These are phyloP conservation scores for Tetrapedia diversipes DNA, from an alignment of 2,888 invertebrate genomes.

Conservation along the genomic window DNA sequence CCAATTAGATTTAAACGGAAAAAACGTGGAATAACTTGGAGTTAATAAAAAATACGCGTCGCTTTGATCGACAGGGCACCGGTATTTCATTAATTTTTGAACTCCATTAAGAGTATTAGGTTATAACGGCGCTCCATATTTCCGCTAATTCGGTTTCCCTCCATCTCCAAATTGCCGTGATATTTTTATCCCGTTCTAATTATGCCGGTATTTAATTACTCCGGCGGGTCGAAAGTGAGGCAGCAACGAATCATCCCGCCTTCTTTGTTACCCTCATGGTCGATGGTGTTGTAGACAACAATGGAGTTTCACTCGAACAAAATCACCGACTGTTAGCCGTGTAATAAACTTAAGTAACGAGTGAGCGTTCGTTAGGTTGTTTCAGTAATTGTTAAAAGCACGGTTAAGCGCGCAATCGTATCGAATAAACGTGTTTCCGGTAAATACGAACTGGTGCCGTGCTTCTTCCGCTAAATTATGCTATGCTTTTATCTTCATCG, in stretches of 20 bases:
- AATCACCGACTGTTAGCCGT: not conserved
- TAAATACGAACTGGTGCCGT: not conserved
- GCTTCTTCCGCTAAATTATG: not conserved
- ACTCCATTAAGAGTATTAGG: conserved; percentile 12
- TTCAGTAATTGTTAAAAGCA: conserved; percentile 25
- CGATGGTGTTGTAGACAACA: conserved; percentile 6
- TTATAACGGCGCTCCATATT: not conserved
- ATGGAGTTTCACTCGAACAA: not conserved
- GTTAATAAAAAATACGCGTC: conserved; percentile 1
- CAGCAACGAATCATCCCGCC: not conserved
- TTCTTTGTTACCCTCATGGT: not conserved
- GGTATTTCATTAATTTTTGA: conserved; percentile 32
- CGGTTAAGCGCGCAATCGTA: conserved; percentile 35
- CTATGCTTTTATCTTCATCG: not conserved
- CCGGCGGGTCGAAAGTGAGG: not conserved
- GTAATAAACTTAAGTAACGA: conserved; percentile 23
- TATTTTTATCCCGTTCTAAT: conserved; percentile 26
- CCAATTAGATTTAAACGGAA: not conserved
- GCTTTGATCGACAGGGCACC: conserved; percentile 9
- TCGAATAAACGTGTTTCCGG: conserved; percentile 33
- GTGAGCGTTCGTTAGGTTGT: not conserved
- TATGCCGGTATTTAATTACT: conserved; percentile 26
- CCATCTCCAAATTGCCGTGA: conserved; percentile 25
- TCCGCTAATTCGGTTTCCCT: conserved; percentile 25
- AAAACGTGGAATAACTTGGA: not conserved